Conservation (phyloP, 2,113 vertebrate species). For the Microcebus murinus region DNA sequence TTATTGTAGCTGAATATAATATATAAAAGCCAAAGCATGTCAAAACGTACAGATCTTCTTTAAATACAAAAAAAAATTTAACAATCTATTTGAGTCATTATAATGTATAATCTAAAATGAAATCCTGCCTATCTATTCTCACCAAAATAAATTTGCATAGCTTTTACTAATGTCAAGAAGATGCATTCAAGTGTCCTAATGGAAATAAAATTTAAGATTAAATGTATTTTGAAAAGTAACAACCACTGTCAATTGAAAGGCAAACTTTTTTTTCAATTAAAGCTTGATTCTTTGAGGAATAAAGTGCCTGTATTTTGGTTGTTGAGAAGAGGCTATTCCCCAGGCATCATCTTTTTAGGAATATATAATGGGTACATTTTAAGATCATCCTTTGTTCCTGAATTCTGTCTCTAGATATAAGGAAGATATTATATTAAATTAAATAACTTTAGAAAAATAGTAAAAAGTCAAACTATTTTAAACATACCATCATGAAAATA, state of each 20-base stretch:
- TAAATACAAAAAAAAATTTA: not conserved
- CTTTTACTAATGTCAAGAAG: not conserved
- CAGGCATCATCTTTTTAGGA: not conserved
- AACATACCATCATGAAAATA: constrained; percentile 49
- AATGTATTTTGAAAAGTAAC: not conserved
- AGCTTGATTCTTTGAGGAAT: not conserved
- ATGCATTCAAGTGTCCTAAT: not conserved
- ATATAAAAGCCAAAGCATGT: constrained; percentile 9
- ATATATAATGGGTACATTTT: not conserved
- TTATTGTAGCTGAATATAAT: constrained; percentile 13
- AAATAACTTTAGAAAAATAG: constrained; percentile 51
- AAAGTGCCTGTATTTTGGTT: not conserved
- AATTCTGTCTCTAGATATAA: not conserved
- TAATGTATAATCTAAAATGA: constrained; percentile 20
- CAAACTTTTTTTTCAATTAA: not conserved
- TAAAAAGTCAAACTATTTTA: constrained; percentile 12
- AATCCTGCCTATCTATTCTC: constrained; percentile 20
- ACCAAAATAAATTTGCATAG: not conserved
- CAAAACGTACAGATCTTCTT: constrained; percentile 34
- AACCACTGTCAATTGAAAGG: not conserved
- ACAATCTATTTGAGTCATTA: not conserved
- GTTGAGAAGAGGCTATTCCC: not conserved
- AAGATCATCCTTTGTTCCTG: not conserved
- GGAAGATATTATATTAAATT: not conserved
- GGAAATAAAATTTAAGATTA: constrained; percentile 32